phyloP scores from a whole-genome alignment of 1,140 invertebrate genomes.

The Wasmannia auropunctata region DNA sequence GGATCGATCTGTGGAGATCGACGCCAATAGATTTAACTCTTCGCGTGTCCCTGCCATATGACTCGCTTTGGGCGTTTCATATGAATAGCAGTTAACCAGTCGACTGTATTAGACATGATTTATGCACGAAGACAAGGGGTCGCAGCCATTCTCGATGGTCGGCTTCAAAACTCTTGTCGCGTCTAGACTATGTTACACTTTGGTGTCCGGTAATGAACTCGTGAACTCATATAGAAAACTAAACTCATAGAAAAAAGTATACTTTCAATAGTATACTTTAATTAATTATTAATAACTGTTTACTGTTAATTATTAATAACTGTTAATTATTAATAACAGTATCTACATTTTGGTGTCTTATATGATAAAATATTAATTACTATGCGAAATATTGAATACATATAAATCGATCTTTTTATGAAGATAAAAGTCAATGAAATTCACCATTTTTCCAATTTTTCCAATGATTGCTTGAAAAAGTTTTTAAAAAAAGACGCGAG shows the following conservation, averaged over 20 bases:
- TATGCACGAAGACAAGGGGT: not conserved
- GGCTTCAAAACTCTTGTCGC: not conserved
- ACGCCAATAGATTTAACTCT: not conserved
- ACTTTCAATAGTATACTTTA: too few relatives aligned
- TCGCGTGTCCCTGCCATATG: not conserved
- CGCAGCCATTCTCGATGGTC: not conserved
- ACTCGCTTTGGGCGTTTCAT: not conserved
- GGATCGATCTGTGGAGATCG: not conserved
- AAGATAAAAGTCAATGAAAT: slow-evolving; percentile 5
- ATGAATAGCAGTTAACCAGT: not conserved
- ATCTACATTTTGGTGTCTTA: too few relatives aligned
- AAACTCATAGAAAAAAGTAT: not conserved
- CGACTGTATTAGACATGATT: not conserved
- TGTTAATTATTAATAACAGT: too few relatives aligned
- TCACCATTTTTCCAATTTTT: slow-evolving; percentile 30
- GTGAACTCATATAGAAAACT: too few relatives aligned
- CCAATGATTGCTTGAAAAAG: not conserved
- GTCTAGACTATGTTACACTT: not conserved
- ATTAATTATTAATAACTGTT: too few relatives aligned
- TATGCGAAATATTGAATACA: too few relatives aligned
- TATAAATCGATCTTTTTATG: too few relatives aligned
- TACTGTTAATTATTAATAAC: too few relatives aligned
- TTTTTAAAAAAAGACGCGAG: not conserved
- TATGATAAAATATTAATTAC: too few relatives aligned
- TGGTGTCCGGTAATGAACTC: not conserved